Evolutionary conservation across 2,888 invertebrate genomes (phyloP), one percentile per base, ranked within the genome.

Genomic region (Leucoptera coffeella): DNA sequence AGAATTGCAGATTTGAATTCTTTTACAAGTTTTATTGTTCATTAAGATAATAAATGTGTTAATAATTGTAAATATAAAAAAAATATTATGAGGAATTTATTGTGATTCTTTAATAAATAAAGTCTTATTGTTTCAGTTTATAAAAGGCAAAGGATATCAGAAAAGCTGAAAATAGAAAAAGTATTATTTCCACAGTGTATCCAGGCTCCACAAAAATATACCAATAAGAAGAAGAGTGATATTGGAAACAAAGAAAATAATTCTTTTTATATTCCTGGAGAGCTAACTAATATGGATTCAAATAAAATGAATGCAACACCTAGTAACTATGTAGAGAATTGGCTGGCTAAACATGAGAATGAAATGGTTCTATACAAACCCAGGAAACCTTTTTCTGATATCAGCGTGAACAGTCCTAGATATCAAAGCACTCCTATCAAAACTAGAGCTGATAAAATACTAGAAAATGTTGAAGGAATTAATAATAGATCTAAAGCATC

Each of bases 111-210:
- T 19, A 8, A 11, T 4, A 4, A 10, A 17, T 26, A 12, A 27
- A 17, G 4, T 22, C 10, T 26, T 38, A 25, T 32, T 30, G 15
- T 55, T 58, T 19, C 39, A 65, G 65, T 60, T 25, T 43, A 48
- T 27, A 50, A 36, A 37, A 45, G 44, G 22, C 41, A 45, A 22
- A 46, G 56, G 33, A 30, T 53, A 29, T 62, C 57, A 26, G 58
- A 62, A 29, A 49, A 55, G 30, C 36, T 57, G 24, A 58, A 50
- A 42, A 34, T 50, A 24, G 67, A 69, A 43, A 64, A 52, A 36
- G 45, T 58, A 33, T 4, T 65, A n/a, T 69, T 69, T 32, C 65
- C 67, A 29, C 39, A 54, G 38, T 60, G 61, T 33, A 64, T 69
- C 34, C 64, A 67, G 47, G 67, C 61, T 31, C 52, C 54, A 23